Conservation (phyloP, 2,888 invertebrate genomes). For the Portevinia maculata region DNA sequence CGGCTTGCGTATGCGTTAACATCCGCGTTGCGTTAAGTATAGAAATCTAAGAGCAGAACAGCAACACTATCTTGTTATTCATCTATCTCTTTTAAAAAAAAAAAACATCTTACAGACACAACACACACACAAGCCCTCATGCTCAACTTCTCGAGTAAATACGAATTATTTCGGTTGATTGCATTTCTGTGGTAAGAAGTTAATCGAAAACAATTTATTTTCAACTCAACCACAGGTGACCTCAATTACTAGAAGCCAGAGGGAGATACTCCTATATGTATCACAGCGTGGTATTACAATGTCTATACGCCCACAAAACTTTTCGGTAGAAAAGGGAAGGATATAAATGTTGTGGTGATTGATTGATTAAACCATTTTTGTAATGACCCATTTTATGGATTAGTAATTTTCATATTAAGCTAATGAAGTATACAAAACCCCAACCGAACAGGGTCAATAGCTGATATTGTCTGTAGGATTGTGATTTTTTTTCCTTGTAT, state of each 20-base stretch:
- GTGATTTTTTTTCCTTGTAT: neutral
- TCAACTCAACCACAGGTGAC: slow-evolving; percentile 51
- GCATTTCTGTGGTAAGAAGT: slow-evolving; percentile 65
- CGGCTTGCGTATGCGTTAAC: too few relatives aligned
- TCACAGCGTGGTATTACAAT: neutral
- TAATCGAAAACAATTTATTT: slow-evolving; percentile 70
- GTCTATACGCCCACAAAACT: slow-evolving; percentile 12
- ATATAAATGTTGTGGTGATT: slow-evolving; percentile 61
- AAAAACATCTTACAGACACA: too few relatives aligned
- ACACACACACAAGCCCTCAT: too few relatives aligned
- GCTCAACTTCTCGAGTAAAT: neutral
- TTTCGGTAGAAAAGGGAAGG: slow-evolving; percentile 14
- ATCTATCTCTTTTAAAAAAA: too few relatives aligned
- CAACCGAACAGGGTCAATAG: neutral
- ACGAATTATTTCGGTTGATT: slow-evolving; percentile 52
- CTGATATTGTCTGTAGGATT: neutral
- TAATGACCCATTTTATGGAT: slow-evolving; percentile 57
- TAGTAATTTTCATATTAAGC: slow-evolving; percentile 38
- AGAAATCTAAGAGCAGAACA: too few relatives aligned
- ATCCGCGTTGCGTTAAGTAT: too few relatives aligned
- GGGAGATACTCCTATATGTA: slow-evolving; percentile 16
- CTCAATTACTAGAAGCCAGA: slow-evolving; percentile 53
- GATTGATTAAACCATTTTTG: slow-evolving; percentile 69
- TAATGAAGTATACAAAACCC: slow-evolving; percentile 42
- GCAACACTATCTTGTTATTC: too few relatives aligned